Conservation (phyloP, 2,888 invertebrate species). For the Cheilosia scutellata region DNA sequence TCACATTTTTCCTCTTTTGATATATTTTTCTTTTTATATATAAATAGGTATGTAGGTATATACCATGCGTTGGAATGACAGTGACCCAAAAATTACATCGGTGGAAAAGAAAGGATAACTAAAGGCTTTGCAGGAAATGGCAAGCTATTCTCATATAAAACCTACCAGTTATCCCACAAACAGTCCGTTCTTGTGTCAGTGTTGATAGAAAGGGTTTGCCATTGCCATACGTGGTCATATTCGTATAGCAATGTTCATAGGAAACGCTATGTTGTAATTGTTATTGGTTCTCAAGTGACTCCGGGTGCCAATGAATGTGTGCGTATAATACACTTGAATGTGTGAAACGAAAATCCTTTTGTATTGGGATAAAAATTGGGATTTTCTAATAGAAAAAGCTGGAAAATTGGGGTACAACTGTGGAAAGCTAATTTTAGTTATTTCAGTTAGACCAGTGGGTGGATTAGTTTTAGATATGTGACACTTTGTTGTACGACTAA, state of each 20-base stretch:
- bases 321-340: neutral
- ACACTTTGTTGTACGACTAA: slow-evolving; percentile 21
- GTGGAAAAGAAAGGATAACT: slow-evolving; percentile 50
- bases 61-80: slow-evolving; percentile 67
- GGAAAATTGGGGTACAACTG: slow-evolving; percentile 42
- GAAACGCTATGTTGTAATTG: slow-evolving; percentile 31
- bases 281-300: slow-evolving; percentile 46
- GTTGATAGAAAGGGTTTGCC: slow-evolving; percentile 34
- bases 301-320: slow-evolving; percentile 21
- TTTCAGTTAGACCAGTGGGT: neutral
- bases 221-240: slow-evolving; percentile 6
- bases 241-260: neutral
- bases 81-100: slow-evolving; percentile 66
- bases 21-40: slow-evolving; percentile 30
- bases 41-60: neutral
- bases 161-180: slow-evolving; percentile 48
- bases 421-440: slow-evolving; percentile 35
- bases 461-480: slow-evolving; percentile 19
- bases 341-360: slow-evolving; percentile 19
- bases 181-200: slow-evolving; percentile 31
- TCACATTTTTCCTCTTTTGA: slow-evolving; percentile 43
- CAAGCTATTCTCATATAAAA: slow-evolving; percentile 62
- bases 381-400: slow-evolving; percentile 30
- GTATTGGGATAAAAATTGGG: slow-evolving; percentile 27
- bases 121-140: slow-evolving; percentile 64